Evolutionary conservation across 2,797 vertebrate genomes (phyloP).

Genomic region (Scyliorhinus canicula): DNA sequence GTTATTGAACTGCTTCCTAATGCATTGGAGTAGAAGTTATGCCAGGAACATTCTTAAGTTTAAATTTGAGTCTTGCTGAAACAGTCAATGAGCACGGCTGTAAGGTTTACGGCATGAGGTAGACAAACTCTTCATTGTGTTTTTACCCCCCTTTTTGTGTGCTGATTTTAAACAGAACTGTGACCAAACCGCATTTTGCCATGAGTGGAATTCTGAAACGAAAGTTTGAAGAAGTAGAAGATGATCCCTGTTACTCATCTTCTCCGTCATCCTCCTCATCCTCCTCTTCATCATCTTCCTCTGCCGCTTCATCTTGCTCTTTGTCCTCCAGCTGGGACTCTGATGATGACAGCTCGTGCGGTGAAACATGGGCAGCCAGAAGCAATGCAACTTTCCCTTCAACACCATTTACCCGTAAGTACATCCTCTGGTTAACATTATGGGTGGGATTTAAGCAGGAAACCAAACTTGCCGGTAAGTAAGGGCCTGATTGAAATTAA

Average conservation of each 20-base stretch:
- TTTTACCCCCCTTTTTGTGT: slow-evolving; percentile 36
- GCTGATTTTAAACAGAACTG: slow-evolving; percentile 47
- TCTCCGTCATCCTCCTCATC: slow-evolving; percentile 61
- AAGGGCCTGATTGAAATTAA: too few relatives aligned
- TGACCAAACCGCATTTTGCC: slow-evolving; percentile 51
- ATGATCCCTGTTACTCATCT: slow-evolving; percentile 78
- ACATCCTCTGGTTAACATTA: background rate
- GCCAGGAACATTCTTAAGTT: slow-evolving; percentile 54
- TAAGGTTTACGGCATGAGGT: slow-evolving; percentile 42
- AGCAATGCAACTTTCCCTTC: slow-evolving; percentile 48
- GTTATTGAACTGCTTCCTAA: background rate
- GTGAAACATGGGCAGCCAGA: slow-evolving; percentile 67
- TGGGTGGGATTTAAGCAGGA: background rate
- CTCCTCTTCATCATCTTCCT: slow-evolving; percentile 65
- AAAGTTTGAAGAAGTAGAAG: slow-evolving; percentile 89
- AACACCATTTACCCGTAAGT: background rate
- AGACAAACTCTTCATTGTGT: slow-evolving; percentile 34
- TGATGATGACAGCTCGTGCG: slow-evolving; percentile 74
- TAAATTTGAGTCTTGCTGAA: slow-evolving; percentile 48
- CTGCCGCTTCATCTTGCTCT: slow-evolving; percentile 67
- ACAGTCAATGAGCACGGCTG: slow-evolving; percentile 43
- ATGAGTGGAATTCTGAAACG: slow-evolving; percentile 92
- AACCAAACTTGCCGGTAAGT: too few relatives aligned
- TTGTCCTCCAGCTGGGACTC: slow-evolving; percentile 77
- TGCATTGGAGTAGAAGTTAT: background rate